These are phyloP conservation scores for Exocentrus adspersus DNA, from an alignment of 2,888 invertebrate genomes.

Conservation along the genomic window DNA sequence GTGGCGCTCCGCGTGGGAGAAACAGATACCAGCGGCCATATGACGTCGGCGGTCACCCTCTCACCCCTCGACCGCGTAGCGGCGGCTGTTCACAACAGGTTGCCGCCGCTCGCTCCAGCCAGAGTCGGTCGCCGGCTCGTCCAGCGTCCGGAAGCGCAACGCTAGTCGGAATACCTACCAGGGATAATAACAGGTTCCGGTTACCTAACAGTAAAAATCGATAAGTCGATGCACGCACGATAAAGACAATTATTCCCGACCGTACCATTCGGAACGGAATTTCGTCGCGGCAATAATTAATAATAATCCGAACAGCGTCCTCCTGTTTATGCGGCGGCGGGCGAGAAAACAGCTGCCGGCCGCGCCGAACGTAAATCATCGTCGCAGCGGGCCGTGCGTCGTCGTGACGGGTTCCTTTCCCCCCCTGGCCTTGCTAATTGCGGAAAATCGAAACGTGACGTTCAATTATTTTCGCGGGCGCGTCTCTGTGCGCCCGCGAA, in stretches of 20 bases:
- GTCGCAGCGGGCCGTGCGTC: too few species aligned
- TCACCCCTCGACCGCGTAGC: conserved; percentile 7
- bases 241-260: too few species aligned
- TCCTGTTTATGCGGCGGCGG: conserved; percentile 30
- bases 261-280: too few species aligned
- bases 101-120: conserved; percentile 30
- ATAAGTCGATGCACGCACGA: too few species aligned
- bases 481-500: background rate
- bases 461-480: background rate
- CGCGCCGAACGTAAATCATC: background rate
- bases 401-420: too few species aligned
- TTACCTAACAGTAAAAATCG: too few species aligned
- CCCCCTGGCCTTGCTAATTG: background rate
- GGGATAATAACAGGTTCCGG: too few species aligned
- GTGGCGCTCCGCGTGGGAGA: conserved; percentile 50
- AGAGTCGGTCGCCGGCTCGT: conserved; percentile 5
- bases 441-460: background rate
- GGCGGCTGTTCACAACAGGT: conserved; percentile 40
- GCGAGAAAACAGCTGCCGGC: conserved; percentile 17
- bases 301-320: conserved; percentile 38
- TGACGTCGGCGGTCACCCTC: conserved; percentile 29
- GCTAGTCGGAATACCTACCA: too few species aligned
- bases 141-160: conserved; percentile 3
- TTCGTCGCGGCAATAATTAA: conserved; percentile 42
- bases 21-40: conserved; percentile 37